These are phyloP conservation scores for Characodon lateralis DNA, from an alignment of 2,797 vertebrate genomes.

Conservation along the genomic window DNA sequence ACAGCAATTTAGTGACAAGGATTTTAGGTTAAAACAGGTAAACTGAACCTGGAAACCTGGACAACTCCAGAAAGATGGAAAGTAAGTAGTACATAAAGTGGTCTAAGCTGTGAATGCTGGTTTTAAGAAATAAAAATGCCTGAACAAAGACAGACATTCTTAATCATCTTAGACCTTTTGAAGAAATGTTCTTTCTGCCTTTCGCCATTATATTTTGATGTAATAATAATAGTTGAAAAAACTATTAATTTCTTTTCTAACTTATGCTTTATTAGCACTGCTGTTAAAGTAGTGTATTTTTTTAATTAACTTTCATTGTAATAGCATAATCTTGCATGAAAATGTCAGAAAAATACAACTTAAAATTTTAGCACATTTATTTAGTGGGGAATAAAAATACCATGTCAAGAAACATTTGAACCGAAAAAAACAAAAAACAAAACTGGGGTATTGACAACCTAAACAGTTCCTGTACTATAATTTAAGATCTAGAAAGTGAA, in stretches of 20 bases:
- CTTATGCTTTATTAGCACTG: neutral
- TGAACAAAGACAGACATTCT: neutral
- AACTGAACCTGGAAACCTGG: conserved; percentile 20
- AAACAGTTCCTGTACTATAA: no score
- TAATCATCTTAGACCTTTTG: neutral
- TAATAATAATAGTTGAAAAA: neutral
- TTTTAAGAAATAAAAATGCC: neutral
- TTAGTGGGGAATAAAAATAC: neutral
- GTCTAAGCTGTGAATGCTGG: neutral
- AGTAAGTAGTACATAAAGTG: neutral
- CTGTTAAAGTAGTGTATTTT: neutral
- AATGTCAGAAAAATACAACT: neutral
- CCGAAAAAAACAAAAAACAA: no score
- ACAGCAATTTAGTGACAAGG: conserved; percentile 13
- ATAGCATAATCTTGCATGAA: neutral
- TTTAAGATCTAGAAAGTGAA: no score
- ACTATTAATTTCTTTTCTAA: neutral
- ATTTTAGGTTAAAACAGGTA: conserved; percentile 40
- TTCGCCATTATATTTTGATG: neutral
- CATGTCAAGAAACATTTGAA: no score
- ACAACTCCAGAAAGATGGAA: neutral
- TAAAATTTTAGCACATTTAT: neutral
- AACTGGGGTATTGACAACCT: no score
- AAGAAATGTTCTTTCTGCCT: neutral
- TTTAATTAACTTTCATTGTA: neutral